A percentile compares a stretch with the other conserved stretches of the same genome.
Conservation (phyloP, 2,113 vertebrate species). For the Donacobius atricapilla region DNA sequence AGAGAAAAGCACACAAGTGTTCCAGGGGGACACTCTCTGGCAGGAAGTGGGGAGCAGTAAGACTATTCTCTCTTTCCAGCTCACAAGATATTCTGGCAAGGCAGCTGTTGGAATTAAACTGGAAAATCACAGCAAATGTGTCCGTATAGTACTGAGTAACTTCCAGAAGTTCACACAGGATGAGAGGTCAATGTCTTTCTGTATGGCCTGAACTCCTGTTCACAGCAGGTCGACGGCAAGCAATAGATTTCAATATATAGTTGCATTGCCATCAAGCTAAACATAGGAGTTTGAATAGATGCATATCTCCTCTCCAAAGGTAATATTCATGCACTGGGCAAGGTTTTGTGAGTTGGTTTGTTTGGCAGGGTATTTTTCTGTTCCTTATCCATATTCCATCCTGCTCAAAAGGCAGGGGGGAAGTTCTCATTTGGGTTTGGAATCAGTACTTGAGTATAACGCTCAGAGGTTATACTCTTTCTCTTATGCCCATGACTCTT, state of each 20-base stretch:
- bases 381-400: neutral
- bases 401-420: fast-evolving
- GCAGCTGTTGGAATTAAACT: neutral
- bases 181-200: neutral
- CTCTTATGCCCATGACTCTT: neutral
- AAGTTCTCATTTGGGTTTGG: neutral
- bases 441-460: neutral
- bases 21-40: neutral
- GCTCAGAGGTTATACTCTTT: neutral
- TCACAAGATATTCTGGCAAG: neutral
- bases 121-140: neutral
- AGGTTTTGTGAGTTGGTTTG: neutral
- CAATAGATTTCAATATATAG: neutral
- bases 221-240: neutral
- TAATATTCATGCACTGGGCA: neutral
- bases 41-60: neutral
- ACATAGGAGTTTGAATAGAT: neutral
- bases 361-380: neutral
- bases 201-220: neutral
- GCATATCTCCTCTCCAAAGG: neutral
- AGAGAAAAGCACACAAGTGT: neutral
- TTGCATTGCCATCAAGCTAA: neutral
- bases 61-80: neutral
- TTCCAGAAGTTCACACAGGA: neutral
- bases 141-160: neutral